Percentiles rank a stretch among this genome's conserved stretches.
Evolutionary conservation across 2,113 vertebrate species (phyloP).

Genomic region (Carollia perspicillata): DNA sequence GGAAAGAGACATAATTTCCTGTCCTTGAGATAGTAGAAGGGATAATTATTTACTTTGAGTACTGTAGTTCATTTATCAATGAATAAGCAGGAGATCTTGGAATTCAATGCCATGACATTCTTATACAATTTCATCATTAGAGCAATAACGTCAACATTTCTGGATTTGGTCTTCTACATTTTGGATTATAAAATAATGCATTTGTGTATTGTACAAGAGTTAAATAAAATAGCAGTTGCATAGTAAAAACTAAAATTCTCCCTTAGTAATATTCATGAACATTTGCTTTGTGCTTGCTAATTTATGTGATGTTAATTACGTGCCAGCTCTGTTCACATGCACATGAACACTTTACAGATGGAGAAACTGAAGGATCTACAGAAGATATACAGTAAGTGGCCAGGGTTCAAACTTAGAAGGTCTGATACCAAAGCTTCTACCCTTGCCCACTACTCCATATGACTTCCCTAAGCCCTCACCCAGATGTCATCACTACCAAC

Average conservation of each 20-base stretch:
- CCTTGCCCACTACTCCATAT: not conserved
- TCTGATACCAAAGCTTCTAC: not conserved
- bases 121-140: not conserved
- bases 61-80: slow-evolving; percentile 4
- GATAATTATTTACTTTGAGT: slow-evolving; percentile 58
- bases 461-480: not conserved
- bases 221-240: slow-evolving; percentile 29
- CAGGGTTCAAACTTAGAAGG: not conserved
- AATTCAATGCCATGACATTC: not conserved
- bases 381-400: not conserved
- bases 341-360: not conserved
- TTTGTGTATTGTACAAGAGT: not conserved
- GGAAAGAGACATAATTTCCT: slow-evolving; percentile 47
- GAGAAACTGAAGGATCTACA: not conserved
- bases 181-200: not conserved
- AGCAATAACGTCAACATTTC: not conserved
- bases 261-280: not conserved
- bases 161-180: not conserved
- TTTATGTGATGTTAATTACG: not conserved
- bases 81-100: not conserved
- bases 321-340: not conserved
- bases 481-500: not conserved
- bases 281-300: not conserved
- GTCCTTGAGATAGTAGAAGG: slow-evolving; percentile 52
- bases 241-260: slow-evolving; percentile 7